Evolutionary conservation across 2,113 vertebrate species (phyloP).

Genomic region (Corydoras sp.): DNA sequence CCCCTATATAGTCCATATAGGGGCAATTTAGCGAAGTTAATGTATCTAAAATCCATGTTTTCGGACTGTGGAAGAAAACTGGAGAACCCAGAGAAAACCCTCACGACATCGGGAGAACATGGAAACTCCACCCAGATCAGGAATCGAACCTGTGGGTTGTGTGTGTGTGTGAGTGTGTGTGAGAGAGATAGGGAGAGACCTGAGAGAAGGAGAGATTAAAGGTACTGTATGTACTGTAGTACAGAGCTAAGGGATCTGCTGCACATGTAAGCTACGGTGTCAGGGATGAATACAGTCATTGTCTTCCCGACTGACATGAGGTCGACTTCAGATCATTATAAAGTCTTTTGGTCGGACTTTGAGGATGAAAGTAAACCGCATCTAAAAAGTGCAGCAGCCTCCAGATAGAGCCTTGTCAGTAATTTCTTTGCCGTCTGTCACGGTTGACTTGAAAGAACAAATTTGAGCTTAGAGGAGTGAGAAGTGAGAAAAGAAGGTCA

Average conservation of each 20-base stretch:
- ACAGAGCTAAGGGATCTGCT: neutral
- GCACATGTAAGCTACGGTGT: neutral
- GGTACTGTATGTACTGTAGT: neutral
- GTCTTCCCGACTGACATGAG: neutral
- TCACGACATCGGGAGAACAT: too few relatives aligned
- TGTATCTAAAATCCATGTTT: neutral
- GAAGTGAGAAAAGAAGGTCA: conserved; percentile 11
- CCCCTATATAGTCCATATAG: too few relatives aligned
- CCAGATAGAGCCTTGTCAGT: conserved; percentile 9
- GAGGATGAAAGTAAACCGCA: conserved; percentile 10
- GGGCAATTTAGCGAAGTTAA: neutral
- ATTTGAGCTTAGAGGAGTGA: conserved; percentile 11
- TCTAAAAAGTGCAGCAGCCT: neutral
- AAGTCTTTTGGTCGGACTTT: neutral
- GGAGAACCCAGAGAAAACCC: too few relatives aligned
- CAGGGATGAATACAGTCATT: neutral
- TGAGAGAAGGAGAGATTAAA: too few relatives aligned
- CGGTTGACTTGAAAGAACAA: conserved; percentile 6
- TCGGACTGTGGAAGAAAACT: neutral
- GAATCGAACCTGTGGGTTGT: too few relatives aligned
- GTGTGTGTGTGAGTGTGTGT: too few relatives aligned
- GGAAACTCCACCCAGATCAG: too few relatives aligned
- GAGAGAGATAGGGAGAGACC: too few relatives aligned
- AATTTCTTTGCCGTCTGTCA: conserved; percentile 18
- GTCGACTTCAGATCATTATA: neutral